Evolutionary conservation across 2,797 vertebrate species (phyloP).

Genomic region (Hemibagrus guttatus): DNA sequence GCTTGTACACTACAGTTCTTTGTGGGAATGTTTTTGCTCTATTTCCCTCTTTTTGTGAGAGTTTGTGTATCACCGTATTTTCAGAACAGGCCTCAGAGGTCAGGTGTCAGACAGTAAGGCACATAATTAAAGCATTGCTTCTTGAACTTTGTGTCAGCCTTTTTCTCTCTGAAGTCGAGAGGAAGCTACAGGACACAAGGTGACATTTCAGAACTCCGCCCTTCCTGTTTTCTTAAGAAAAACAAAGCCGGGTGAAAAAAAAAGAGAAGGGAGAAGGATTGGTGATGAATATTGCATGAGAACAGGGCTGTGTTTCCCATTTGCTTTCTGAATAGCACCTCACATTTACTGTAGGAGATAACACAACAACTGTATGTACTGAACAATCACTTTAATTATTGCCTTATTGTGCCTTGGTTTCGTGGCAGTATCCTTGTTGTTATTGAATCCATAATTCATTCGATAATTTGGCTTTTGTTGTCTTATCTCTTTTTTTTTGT

Average conservation of each 20-base stretch:
- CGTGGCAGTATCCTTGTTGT: slow-evolving; percentile 33
- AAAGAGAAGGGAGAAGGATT: slow-evolving; percentile 36
- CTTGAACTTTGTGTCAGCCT: slow-evolving; percentile 38
- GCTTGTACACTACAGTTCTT: neutral
- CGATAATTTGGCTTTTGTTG: slow-evolving; percentile 40
- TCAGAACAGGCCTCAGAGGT: slow-evolving; percentile 19
- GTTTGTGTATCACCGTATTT: slow-evolving; percentile 13
- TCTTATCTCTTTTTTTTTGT: slow-evolving; percentile 41
- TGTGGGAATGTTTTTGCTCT: neutral
- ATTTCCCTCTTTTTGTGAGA: neutral
- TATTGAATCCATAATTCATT: slow-evolving; percentile 59
- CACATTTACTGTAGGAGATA: slow-evolving; percentile 45
- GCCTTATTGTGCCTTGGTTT: neutral
- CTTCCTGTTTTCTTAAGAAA: slow-evolving; percentile 50
- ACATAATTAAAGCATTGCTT: slow-evolving; percentile 16
- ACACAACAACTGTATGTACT: slow-evolving; percentile 52
- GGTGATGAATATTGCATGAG: slow-evolving; percentile 74
- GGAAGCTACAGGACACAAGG: slow-evolving; percentile 26
- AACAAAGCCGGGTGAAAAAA: slow-evolving; percentile 65
- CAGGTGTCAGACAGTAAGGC: slow-evolving; percentile 17
- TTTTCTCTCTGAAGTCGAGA: slow-evolving; percentile 3
- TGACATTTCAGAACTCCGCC: slow-evolving; percentile 28
- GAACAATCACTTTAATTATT: slow-evolving; percentile 49
- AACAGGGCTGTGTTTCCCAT: slow-evolving; percentile 53
- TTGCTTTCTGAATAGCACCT: slow-evolving; percentile 66